Percentiles rank a stretch among this genome's conserved stretches.
Evolutionary conservation across 2,888 invertebrate species (phyloP).

Genomic region (Coelopa pilipes): DNA sequence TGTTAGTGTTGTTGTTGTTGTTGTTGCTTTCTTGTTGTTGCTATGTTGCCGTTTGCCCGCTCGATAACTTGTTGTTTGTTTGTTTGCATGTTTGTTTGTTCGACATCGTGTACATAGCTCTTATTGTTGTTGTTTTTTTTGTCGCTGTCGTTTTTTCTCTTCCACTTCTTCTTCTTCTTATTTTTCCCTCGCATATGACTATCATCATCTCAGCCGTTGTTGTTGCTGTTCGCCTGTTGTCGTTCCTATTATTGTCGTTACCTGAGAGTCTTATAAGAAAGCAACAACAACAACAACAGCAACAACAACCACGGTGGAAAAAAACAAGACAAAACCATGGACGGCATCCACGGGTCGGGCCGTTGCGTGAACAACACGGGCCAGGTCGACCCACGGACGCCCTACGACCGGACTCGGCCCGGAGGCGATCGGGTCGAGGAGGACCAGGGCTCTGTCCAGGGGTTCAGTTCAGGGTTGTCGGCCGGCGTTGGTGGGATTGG

Average conservation of each 20-base stretch:
- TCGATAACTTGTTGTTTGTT: slow-evolving; percentile 16
- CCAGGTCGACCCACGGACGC: not conserved
- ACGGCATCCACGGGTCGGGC: not conserved
- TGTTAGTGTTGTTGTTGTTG: not conserved
- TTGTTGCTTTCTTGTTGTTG: not conserved
- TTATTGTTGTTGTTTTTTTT: not conserved
- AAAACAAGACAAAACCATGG: not conserved
- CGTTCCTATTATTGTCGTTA: not conserved
- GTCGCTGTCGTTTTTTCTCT: not conserved
- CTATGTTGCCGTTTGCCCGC: not conserved
- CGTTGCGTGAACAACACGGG: not conserved
- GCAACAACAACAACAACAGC: slow-evolving; percentile 12
- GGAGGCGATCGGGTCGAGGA: too few relatives aligned
- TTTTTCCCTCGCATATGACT: not conserved
- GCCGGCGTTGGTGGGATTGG: too few relatives aligned
- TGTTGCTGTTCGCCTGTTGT: not conserved
- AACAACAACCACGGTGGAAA: slow-evolving; percentile 1
- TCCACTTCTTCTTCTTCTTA: not conserved
- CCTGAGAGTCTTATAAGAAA: slow-evolving; percentile 14
- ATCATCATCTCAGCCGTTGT: not conserved
- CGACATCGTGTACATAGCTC: too few relatives aligned
- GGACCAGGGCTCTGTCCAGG: too few relatives aligned
- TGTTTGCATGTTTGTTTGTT: slow-evolving; percentile 1
- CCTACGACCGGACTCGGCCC: not conserved
- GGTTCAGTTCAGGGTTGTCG: too few relatives aligned